These are phyloP conservation scores for Oryzias javanicus DNA, from an alignment of 2,113 vertebrate species.

Conservation along the genomic window DNA sequence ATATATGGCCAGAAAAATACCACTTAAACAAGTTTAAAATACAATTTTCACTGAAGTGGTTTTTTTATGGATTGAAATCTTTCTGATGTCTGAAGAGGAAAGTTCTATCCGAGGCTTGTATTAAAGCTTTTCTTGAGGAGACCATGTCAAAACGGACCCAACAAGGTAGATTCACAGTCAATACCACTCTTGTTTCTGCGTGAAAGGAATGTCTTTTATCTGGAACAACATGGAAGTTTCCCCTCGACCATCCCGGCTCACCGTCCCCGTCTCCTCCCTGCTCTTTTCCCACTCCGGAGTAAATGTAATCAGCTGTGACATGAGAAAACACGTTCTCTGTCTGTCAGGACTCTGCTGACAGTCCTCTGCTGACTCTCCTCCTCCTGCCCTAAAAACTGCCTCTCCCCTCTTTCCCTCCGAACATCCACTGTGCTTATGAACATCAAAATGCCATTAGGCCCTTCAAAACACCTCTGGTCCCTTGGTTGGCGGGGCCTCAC, in stretches of 20 bases:
- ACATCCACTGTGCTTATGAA: conserved; percentile 90
- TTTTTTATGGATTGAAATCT: too few relatives aligned
- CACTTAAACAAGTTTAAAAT: too few relatives aligned
- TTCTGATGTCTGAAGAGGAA: not conserved
- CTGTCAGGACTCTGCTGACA: conserved; percentile 64
- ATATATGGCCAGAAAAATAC: too few relatives aligned
- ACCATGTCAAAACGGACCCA: conserved; percentile 30
- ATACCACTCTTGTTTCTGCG: conserved; percentile 33
- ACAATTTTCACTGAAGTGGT: too few relatives aligned
- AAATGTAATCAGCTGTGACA: conserved; percentile 99
- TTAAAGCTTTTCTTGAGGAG: conserved; percentile 13
- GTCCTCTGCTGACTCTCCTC: conserved; percentile 57
- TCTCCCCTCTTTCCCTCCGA: conserved; percentile 77
- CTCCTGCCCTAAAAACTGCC: conserved; percentile 76
- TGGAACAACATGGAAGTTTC: conserved; percentile 77
- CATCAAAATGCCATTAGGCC: conserved; percentile 98
- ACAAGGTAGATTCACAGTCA: conserved; percentile 32
- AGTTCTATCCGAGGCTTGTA: not conserved
- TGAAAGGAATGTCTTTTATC: conserved; percentile 76
- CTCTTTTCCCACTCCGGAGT: conserved; percentile 65
- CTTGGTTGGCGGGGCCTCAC: conserved; percentile 56
- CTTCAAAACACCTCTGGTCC: conserved; percentile 79
- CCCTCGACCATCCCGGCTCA: conserved; percentile 66
- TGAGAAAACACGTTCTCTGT: conserved; percentile 80
- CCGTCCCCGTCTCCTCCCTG: conserved; percentile 48